phyloP scores from a whole-genome alignment of 2,797 vertebrate genomes.

The Megaceryle alcyon region DNA sequence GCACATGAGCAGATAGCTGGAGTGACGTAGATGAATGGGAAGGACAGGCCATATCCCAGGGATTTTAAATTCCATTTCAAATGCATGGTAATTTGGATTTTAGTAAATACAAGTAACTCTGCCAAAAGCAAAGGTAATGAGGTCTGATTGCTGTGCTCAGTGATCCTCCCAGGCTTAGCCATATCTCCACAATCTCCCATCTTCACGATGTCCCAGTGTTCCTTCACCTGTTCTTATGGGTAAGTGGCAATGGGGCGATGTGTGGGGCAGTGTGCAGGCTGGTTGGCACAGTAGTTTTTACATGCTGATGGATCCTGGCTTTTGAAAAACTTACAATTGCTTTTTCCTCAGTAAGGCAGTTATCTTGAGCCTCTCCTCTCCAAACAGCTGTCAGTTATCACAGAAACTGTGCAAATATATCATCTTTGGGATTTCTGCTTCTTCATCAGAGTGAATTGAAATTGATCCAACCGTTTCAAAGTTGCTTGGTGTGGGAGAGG shows the following conservation, averaged over 20 bases:
- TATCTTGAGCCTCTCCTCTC: neutral
- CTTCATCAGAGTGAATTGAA: conserved; percentile 12
- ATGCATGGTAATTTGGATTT: conserved; percentile 43
- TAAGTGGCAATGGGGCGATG: neutral
- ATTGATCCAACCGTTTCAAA: neutral
- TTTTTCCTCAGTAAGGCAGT: neutral
- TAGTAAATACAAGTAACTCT: conserved; percentile 21
- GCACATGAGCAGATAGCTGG: conserved; percentile 40
- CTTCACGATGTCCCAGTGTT: neutral
- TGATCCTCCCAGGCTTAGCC: neutral
- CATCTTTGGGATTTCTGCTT: conserved; percentile 20
- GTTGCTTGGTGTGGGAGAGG: neutral
- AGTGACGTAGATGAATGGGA: neutral
- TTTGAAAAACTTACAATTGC: neutral
- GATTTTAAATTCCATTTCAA: conserved; percentile 32
- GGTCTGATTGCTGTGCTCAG: neutral
- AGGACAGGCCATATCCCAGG: conserved; percentile 33
- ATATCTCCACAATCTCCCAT: neutral
- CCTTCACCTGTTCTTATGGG: neutral
- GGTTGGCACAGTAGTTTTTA: neutral
- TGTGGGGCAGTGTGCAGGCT: neutral
- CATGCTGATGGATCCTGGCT: neutral
- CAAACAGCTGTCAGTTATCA: conserved; percentile 51
- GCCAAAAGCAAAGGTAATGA: conserved; percentile 16
- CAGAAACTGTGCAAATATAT: neutral